Base-by-base conservation (phyloP, 2,113 vertebrate genomes). In the Strix aluco region DNA sequence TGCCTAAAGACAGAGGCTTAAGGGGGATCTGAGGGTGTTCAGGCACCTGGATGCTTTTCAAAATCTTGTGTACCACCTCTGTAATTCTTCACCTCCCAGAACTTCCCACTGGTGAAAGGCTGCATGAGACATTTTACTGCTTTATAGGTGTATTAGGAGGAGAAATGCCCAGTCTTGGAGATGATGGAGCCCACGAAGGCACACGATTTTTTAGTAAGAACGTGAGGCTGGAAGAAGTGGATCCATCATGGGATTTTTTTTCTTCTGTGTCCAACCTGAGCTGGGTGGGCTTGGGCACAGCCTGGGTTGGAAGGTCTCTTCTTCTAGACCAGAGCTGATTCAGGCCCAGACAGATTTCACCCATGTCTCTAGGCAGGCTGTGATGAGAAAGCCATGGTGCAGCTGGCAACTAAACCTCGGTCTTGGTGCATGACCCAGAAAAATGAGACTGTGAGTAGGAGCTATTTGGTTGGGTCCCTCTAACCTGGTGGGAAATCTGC, bases 341-440 rank as follows among this genome's bases (percentile, higher is more conserved):
- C 36, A 75, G 65, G 36, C 38, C 63, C 8, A 32, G 69, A 36
- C 13, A 34, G 57, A 71, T 16, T 47, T 78, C 25, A n/a, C 10
- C 6, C 1, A 1, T 25, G 30, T n/a, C 29, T 55, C 34, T 36
- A 9, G 29, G 10, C 34, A 71, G 23, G 21, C 19, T 77, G 23
- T 32, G 58, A 69, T 1, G 8, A 84, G 44, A 80, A 3, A 52
- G 9, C 20, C 27, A 36, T 2, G 9, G 19, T 25, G 15, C 9
- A n/a, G 5, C 62, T 65, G 30, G 36, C 58, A 77, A 49, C 26
- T 72, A 71, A 88, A 21, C 30, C 36, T 75, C 0, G 0, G 10
- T 30, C 22, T 69, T 1, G 0, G 10, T 40, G 81, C 4, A 8
- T 21, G 14, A 81, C 25, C n/a, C 1, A 62, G 1, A 47, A 89